A percentile compares a stretch with the other conserved stretches of the same genome.
Conservation (phyloP, 2,113 vertebrate genomes). For the Leptobrachium leishanense region DNA sequence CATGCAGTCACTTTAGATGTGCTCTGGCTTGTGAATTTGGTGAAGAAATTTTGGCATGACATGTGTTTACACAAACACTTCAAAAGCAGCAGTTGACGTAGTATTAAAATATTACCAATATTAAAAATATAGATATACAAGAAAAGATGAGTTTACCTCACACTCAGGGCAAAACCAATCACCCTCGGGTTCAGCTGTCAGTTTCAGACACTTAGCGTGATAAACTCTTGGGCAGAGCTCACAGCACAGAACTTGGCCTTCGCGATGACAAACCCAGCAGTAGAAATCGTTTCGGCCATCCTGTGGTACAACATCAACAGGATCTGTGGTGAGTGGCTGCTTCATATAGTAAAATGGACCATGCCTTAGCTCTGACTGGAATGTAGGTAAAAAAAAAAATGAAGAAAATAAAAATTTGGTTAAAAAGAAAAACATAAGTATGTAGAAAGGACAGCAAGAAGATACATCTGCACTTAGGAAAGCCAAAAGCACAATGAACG, state of each 20-base stretch:
- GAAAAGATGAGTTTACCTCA: constrained; percentile 81
- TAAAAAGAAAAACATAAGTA: constrained; percentile 53
- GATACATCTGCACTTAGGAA: constrained; percentile 56
- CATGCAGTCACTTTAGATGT: no score
- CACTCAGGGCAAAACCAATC: constrained; percentile 99
- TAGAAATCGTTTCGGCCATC: constrained; percentile 99
- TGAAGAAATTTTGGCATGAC: no score
- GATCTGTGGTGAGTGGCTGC: constrained; percentile 99
- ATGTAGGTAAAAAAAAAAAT: constrained; percentile 99
- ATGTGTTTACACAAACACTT: no score
- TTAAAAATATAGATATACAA: no score
- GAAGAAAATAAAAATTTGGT: constrained; percentile 86
- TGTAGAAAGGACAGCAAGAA: constrained; percentile 5
- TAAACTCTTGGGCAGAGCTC: constrained; percentile 99
- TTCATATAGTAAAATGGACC: constrained; percentile 99
- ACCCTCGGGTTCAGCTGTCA: constrained; percentile 98
- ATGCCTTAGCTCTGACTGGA: constrained; percentile 99
- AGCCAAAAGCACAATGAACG: constrained; percentile 46
- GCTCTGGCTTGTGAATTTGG: no score
- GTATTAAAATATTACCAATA: no score
- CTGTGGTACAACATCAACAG: constrained; percentile 99
- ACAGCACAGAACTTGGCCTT: constrained; percentile 99
- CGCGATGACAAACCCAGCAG: constrained; percentile 99
- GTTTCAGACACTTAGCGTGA: constrained; percentile 99
- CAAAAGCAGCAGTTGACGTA: no score